phyloP scores from a whole-genome alignment of 2,797 vertebrate species.

The Sebastes minor region DNA sequence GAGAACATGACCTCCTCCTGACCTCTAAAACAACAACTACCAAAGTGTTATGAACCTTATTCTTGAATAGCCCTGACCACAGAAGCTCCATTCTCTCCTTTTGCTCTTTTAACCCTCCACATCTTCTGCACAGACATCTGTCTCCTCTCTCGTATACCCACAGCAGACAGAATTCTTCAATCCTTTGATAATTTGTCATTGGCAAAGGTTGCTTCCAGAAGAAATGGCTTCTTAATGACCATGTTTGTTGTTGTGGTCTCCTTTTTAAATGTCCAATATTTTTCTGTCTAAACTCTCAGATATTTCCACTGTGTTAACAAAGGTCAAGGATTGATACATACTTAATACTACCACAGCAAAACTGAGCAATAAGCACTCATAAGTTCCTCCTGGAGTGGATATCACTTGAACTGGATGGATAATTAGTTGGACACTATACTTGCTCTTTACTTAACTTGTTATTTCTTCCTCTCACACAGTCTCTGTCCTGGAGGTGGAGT shows the following conservation, averaged over 20 bases:
- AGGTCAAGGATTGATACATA: neutral
- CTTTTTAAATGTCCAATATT: neutral
- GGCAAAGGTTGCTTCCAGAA: neutral
- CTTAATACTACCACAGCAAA: neutral
- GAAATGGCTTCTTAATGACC: neutral
- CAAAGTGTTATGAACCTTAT: no score
- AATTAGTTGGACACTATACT: neutral
- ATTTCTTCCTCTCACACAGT: constrained; percentile 55
- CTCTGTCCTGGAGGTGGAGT: constrained; percentile 81
- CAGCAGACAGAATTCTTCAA: neutral
- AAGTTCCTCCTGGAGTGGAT: neutral
- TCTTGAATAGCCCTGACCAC: no score
- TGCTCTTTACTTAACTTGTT: neutral
- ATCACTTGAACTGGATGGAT: neutral
- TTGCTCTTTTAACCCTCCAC: neutral
- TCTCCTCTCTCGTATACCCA: neutral
- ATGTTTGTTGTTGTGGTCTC: neutral
- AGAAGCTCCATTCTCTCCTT: no score
- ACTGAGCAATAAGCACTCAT: neutral
- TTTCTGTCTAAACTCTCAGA: neutral
- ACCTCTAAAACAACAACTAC: no score
- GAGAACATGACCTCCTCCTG: no score
- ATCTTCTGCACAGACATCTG: neutral
- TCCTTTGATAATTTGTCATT: neutral
- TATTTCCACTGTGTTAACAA: neutral